A percentile compares a stretch with the other conserved stretches of the same genome.
phyloP scores from a whole-genome alignment of 2,888 invertebrate species.

The Amphiduros pacificus region DNA sequence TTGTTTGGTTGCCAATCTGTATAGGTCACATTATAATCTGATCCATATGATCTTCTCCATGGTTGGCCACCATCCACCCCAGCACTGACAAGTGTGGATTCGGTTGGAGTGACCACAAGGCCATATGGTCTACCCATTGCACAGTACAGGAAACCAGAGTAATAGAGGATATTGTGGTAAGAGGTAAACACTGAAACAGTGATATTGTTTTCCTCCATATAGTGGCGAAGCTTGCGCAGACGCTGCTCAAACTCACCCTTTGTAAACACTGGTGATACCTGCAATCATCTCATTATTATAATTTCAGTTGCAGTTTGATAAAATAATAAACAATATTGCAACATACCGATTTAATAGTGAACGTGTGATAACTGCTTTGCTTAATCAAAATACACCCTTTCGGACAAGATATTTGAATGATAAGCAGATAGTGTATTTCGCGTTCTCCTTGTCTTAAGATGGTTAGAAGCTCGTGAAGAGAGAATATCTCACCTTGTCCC shows the following conservation, averaged over 20 bases:
- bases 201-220: conserved; percentile 14
- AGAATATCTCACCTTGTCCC: too few relatives aligned
- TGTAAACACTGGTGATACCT: conserved; percentile 14
- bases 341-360: too few relatives aligned
- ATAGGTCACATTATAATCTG: conserved; percentile 21
- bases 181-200: conserved; percentile 20
- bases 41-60: conserved; percentile 18
- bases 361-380: too few relatives aligned
- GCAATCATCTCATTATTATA: too few relatives aligned
- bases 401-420: too few relatives aligned
- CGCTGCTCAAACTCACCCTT: conserved; percentile 14
- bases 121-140: conserved; percentile 22
- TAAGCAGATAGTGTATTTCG: too few relatives aligned
- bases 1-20: conserved; percentile 28
- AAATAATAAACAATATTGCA: too few relatives aligned
- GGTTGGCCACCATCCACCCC: conserved; percentile 28
- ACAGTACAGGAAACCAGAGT: conserved; percentile 23
- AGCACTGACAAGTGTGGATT: neutral
- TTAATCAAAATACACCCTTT: too few relatives aligned
- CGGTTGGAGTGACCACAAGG: conserved; percentile 20
- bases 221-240: conserved; percentile 3
- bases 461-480: too few relatives aligned
- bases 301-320: too few relatives aligned
- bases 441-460: too few relatives aligned
- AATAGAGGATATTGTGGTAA: conserved; percentile 28